These are phyloP conservation scores for Melanotaenia maccullochi DNA, from an alignment of 2,797 vertebrate genomes.

Conservation along the genomic window DNA sequence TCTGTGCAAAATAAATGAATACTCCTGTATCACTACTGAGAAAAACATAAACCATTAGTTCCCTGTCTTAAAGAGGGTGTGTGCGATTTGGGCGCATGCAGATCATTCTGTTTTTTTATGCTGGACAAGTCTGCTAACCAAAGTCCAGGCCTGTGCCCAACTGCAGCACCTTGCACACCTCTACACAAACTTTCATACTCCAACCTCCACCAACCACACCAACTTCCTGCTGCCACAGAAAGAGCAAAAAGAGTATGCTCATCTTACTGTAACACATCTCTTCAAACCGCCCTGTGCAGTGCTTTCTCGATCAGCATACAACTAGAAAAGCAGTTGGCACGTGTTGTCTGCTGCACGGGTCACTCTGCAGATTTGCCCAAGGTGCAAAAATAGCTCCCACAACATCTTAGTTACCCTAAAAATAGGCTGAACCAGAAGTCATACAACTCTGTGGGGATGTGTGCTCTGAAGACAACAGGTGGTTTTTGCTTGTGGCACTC, in stretches of 20 bases:
- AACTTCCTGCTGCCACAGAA: slow-evolving; percentile 52
- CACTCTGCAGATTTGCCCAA: slow-evolving; percentile 57
- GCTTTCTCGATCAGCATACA: slow-evolving; percentile 43
- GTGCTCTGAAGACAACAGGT: slow-evolving; percentile 44
- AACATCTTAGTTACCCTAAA: slow-evolving; percentile 68
- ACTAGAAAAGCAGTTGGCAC: slow-evolving; percentile 61
- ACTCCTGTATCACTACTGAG: background rate
- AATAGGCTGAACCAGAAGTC: slow-evolving; percentile 63
- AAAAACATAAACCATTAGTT: background rate
- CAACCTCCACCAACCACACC: background rate
- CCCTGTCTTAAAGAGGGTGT: background rate
- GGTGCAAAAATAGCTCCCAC: slow-evolving; percentile 69
- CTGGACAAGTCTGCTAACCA: slow-evolving; percentile 13
- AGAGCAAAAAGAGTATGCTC: slow-evolving; percentile 45
- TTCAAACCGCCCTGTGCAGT: slow-evolving; percentile 38
- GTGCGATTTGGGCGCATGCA: slow-evolving; percentile 1
- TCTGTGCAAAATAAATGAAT: slow-evolving; percentile 53
- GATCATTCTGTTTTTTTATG: slow-evolving; percentile 1
- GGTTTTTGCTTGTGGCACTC: slow-evolving; percentile 8
- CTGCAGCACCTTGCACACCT: slow-evolving; percentile 15
- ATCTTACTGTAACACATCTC: slow-evolving; percentile 75
- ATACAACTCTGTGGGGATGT: slow-evolving; percentile 34
- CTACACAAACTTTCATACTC: slow-evolving; percentile 18
- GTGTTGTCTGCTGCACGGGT: slow-evolving; percentile 53
- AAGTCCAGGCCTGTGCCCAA: background rate